Base-by-base conservation (phyloP, 1,140 invertebrate genomes). In the Polyergus mexicanus region DNA sequence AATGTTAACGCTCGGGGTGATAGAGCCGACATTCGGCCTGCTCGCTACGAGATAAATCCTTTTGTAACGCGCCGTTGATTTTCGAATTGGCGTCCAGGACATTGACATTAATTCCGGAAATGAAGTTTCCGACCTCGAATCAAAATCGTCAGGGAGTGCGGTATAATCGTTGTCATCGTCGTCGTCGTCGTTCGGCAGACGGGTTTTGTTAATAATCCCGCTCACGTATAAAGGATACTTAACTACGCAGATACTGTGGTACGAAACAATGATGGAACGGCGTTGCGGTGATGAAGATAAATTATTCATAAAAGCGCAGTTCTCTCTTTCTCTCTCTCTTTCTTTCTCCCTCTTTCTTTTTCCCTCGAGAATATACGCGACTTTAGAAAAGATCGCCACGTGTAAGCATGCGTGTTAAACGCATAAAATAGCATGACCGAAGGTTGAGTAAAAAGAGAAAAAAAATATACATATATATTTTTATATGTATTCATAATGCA, bases 61-160 rank as follows among this genome's bases (percentile, higher is more conserved):
- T 93, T 94, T 93, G 92, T 92, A 87, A 91, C 89, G 90, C 89
- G 86, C 91, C 87, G 89, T 92, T 93, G 93, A 93, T 93, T 94
- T 92, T 92, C 92, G 91, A 93, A 93, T 92, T 93, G 88, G 88
- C 89, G 83, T 90, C 88, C 90, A 91, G 92, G 88, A 92, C 93
- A 94, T 94, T 92, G 88, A 90, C 86, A 89, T 87, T 89, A 86
- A 92, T 92, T 87, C 90, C 92, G 93, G 93, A 94, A 94, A 94
- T 94, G 92, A 94, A 93, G 91, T 91, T 91, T 89, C 91, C 91
- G 90, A 91, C 86, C 90, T 91, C 86, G 87, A 90, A 86, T 91
- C 86, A 88, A 90, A 90, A 92, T 84, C 72, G 75, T 74, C 41
- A 35, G 5, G 54, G 11, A 56, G 11, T 54, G n/a, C 41, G 25